Base-by-base conservation (phyloP, 2,888 invertebrate genomes). In the Leptopilina syphax region DNA sequence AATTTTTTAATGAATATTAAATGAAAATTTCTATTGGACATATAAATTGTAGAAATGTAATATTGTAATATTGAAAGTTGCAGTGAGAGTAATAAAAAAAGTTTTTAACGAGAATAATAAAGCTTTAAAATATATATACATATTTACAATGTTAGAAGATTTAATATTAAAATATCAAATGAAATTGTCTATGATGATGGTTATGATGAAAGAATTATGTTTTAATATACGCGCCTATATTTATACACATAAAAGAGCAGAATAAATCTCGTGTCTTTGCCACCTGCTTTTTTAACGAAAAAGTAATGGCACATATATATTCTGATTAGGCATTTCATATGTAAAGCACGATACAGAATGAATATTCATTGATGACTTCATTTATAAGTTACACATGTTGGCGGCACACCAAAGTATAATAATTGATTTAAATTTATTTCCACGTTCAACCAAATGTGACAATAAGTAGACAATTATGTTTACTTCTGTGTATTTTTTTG, bases 321-420 rank as follows among this genome's bases (percentile, higher is more conserved):
- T 50, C 12, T 70, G 54, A 70, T 70, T 34, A 70, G 54, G 70
- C 8, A 57, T 27, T 73, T 73, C 70, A 57, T 73, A 73, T 73
- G 70, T 57, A 73, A 18, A 73, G 70, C 70, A 73, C 70, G 70
- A 3, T 57, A 73, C 70, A 73, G 18, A 18, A 18, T 73, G 70
- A 57, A 73, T 73, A 73, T 73, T 73, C 57, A 73, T 70, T 24
- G 13, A 70, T 54, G 54, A 57, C 70, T 73, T 73, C 54, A 41
- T 57, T 73, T 73, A 57, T 57, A 63, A 63, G 70, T 73, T 57
- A 57, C 34, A 73, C n/a, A 57, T 73, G 34, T 54, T 73, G 13
- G 54, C 54, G 57, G 34, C 34, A 57, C 13, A 70, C 70, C 27
- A 54, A 73, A 73, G 5, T 34, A 57, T n/a, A 34, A 73, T 73